These are phyloP conservation scores for Philonicus albiceps DNA, from an alignment of 2,888 invertebrate genomes.

Conservation along the genomic window DNA sequence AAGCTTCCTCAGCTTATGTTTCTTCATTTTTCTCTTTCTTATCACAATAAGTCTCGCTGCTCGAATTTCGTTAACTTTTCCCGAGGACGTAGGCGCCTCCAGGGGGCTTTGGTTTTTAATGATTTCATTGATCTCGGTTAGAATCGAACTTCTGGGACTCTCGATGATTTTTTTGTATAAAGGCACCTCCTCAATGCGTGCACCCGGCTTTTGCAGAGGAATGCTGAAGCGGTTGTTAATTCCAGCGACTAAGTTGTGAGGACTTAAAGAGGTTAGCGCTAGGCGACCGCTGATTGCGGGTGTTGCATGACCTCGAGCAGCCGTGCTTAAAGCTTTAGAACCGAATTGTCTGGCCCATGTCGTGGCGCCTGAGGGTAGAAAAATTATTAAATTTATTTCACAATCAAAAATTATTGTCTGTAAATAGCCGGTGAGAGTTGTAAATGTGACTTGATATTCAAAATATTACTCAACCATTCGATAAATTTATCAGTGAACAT, in stretches of 20 bases:
- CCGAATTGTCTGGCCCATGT: neutral
- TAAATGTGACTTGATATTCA: too few species aligned
- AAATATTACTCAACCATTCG: neutral
- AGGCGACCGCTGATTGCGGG: neutral
- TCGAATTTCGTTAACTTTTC: constrained; percentile 69
- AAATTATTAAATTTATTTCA: neutral
- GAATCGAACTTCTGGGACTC: constrained; percentile 53
- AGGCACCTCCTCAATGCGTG: constrained; percentile 54
- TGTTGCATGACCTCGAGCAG: neutral
- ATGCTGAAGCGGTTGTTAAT: neutral
- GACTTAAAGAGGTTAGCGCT: neutral
- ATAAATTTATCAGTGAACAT: neutral
- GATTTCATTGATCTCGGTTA: constrained; percentile 58
- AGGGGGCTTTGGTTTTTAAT: constrained; percentile 1
- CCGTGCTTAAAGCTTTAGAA: neutral
- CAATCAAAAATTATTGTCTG: neutral
- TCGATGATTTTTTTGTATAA: constrained; percentile 53
- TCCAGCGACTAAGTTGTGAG: neutral
- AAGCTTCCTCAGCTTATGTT: constrained; percentile 82
- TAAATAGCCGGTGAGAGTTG: neutral
- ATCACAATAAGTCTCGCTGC: constrained; percentile 80
- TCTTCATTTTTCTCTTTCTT: constrained; percentile 84
- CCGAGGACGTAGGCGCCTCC: constrained; percentile 40
- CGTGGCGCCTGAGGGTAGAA: neutral
- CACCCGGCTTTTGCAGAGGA: neutral